Evolutionary conservation across 2,113 vertebrate genomes (phyloP), one percentile per base, ranked within the genome.

Genomic region (Ptilorrhoa leucosticta): DNA sequence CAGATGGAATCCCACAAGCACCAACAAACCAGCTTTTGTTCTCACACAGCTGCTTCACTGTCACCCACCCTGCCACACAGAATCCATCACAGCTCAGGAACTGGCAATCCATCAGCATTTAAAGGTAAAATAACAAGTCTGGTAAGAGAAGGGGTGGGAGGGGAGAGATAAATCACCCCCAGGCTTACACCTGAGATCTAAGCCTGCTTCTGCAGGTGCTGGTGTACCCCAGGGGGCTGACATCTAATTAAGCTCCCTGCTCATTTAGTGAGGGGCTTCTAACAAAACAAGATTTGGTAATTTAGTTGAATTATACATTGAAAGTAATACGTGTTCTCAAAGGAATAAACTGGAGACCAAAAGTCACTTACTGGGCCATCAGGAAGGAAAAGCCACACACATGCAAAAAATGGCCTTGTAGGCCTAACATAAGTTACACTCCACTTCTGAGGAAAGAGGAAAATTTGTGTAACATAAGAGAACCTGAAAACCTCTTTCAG

Each of bases 71-170:
- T 31, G 30, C 47, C 64, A 60, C 42, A 57, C 75, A 72, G 42
- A 93, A 95, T 86, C 70, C 57, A 93, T 91, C 94, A 93, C 30
- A 89, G 39, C 40, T 66, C 70, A 56, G 47, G 27, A 65, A 24
- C 33, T 72, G 45, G 81, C 75, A 86, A 92, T 78, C 60, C 64
- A 89, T 73, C 89, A 92, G 69, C 57, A 70, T 83, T 90, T 96
- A 88, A 75, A 97, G 75, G 86, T 54, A 87, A 90, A 96, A 93
- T 82, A 93, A 83, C 60, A 75, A 57, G 23, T 27, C 45, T 91
- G 68, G 60, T 22, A 79, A 83, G 56, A 57, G 44, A 61, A 88
- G 15, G 24, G 35, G 15, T 69, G 48, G 64, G 70, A 82, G 71
- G n/a, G 80, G 40, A 58, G 77, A 95, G 47, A 92, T 58, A 88